Evolutionary conservation across 1,140 invertebrate genomes (phyloP), one percentile per base, ranked within the genome.

Genomic region (Brachionus plicatilis): DNA sequence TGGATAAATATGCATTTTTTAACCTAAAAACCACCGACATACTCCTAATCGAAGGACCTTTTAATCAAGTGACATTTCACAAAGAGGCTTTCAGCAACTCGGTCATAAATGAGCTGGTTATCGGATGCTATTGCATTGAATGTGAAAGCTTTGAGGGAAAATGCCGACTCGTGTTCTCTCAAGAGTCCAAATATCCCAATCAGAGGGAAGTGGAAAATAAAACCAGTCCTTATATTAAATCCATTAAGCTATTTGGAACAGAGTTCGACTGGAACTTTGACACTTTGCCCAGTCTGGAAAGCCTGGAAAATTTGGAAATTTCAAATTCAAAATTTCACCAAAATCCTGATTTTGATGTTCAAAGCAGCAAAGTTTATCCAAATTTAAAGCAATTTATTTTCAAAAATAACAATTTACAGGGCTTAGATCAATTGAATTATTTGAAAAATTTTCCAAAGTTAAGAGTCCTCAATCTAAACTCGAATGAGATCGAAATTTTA

Each of bases 111-210:
- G 53, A 82, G 41, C 24, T 82, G 2, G 65, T 47, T n/a, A 82
- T 82, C 14, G 79, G 79, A 12, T 82, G 79, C 27, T 82, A 82
- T 65, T 82, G 79, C 9, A 60, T 82, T 20, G 79, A 82, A 65
- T 82, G 79, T 37, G 53, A 82, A 43, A 82, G 37, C 9, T 82
- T 82, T 65, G 37, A 45, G 8, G 79, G 79, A 24, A 20, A n/a
- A 43, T 82, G 79, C 65, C 14, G 60, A 37, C 5, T 82, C 24
- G 33, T 7, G 6, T 82, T 82, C 27, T n/a, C n/a, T 14, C 79
- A 68, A 66, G 41, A 60, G 27, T 82, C 79, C 20, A 82, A 68
- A 24, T 82, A 29, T 82, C 24, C 45, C 17, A 20, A 20, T 8
- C 4, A 29, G 9, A 65, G 0, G 11, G 12, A 27, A 1, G 6